Evolutionary conservation across 2,888 invertebrate species (phyloP).

Genomic region (Harpalus rubripes): DNA sequence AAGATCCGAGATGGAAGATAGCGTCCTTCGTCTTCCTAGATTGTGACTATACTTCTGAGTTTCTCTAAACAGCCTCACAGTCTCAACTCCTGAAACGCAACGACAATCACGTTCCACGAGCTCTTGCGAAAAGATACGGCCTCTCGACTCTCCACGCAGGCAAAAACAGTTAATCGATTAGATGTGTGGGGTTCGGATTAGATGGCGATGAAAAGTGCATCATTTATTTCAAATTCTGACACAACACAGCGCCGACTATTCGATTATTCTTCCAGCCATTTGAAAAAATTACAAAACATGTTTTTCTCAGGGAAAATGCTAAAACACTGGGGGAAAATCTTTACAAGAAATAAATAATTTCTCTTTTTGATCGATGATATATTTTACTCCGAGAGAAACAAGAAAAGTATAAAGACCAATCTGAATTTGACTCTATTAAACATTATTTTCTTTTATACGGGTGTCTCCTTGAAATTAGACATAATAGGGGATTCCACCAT

Average conservation of each 20-base stretch:
- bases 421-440: too few species aligned
- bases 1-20: constrained; percentile 73
- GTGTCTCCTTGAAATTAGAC: too few species aligned
- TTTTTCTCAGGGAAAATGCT: constrained; percentile 16
- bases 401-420: too few species aligned
- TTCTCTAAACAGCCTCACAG: constrained; percentile 8
- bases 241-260: constrained; percentile 42
- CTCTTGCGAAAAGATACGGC: constrained; percentile 61
- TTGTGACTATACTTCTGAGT: constrained; percentile 31
- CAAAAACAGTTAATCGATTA: constrained; percentile 62
- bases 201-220: constrained; percentile 53
- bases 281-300: constrained; percentile 44
- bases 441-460: too few species aligned
- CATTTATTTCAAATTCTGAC: constrained; percentile 58
- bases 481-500: too few species aligned
- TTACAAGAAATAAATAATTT: neutral
- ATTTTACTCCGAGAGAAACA: too few species aligned
- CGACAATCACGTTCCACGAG: constrained; percentile 56
- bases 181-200: constrained; percentile 45
- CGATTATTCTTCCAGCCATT: constrained; percentile 44
- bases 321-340: neutral
- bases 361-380: neutral
- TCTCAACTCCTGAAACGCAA: constrained; percentile 43
- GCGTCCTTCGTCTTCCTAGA: constrained; percentile 59
- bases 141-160: constrained; percentile 47